Conservation (phyloP, 2,113 vertebrate species). For the Phrynosoma blainvillii region DNA sequence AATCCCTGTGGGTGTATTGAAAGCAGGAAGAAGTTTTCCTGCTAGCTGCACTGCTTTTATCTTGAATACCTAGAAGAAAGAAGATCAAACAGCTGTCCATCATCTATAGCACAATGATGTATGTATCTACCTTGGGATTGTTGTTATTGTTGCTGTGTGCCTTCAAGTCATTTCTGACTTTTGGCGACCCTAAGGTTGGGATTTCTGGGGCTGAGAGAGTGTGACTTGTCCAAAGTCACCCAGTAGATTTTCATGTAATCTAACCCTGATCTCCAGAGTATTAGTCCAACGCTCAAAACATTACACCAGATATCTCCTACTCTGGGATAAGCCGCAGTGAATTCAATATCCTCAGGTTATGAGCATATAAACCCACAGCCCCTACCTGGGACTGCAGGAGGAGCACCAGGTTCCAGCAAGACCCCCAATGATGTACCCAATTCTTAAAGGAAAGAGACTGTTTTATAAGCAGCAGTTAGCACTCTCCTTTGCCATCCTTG, state of each 20-base stretch:
- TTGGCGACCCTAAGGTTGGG: too few relatives aligned
- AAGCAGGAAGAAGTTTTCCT: constrained; percentile 96
- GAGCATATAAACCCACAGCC: neutral
- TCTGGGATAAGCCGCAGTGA: neutral
- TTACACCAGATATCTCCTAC: neutral
- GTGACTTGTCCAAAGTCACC: too few relatives aligned
- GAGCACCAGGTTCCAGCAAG: neutral
- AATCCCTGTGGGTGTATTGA: constrained; percentile 98
- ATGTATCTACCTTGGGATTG: too few relatives aligned
- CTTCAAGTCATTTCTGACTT: too few relatives aligned
- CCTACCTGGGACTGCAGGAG: neutral
- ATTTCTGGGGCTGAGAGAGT: too few relatives aligned
- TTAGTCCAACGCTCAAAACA: too few relatives aligned
- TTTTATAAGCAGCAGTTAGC: neutral
- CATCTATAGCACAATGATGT: constrained; percentile 32
- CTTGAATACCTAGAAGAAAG: constrained; percentile 89
- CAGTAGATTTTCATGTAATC: too few relatives aligned
- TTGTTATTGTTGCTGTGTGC: too few relatives aligned
- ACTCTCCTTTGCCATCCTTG: neutral
- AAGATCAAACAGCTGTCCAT: constrained; percentile 59
- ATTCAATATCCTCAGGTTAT: neutral
- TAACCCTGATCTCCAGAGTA: too few relatives aligned
- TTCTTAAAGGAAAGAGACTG: neutral
- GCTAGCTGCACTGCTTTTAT: constrained; percentile 96
- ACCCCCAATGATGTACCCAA: neutral